Evolutionary conservation across 2,888 invertebrate genomes (phyloP).

Genomic region (Nymphalis polychloros): DNA sequence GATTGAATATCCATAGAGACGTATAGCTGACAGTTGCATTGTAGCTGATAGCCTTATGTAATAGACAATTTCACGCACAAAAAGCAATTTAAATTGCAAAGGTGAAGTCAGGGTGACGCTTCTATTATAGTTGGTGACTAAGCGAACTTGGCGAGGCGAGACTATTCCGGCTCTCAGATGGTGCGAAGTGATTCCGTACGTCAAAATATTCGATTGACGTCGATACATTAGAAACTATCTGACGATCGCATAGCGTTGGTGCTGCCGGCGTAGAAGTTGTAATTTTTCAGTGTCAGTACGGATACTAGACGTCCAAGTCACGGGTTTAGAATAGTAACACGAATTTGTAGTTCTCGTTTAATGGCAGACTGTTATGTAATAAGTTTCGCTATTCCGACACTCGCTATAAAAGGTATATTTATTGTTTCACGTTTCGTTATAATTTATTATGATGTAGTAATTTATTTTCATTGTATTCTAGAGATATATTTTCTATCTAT

Average conservation of each 20-base stretch:
- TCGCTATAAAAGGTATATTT: slow-evolving; percentile 12
- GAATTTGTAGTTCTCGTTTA: slow-evolving; percentile 28
- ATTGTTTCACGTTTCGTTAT: slow-evolving; percentile 5
- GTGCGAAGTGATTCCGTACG: slow-evolving; percentile 69
- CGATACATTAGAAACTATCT: slow-evolving; percentile 78
- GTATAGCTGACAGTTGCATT: slow-evolving; percentile 4
- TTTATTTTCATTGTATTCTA: not conserved
- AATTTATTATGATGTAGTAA: slow-evolving; percentile 2
- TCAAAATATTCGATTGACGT: slow-evolving; percentile 78
- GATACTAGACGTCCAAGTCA: slow-evolving; percentile 73
- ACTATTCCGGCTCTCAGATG: slow-evolving; percentile 53
- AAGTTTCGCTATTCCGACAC: slow-evolving; percentile 7
- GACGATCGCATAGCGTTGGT: slow-evolving; percentile 62
- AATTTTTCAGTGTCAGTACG: slow-evolving; percentile 78
- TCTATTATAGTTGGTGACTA: slow-evolving; percentile 65
- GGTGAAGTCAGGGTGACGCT: slow-evolving; percentile 52
- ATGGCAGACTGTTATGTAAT: slow-evolving; percentile 18
- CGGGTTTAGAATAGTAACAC: slow-evolving; percentile 68
- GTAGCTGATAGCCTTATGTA: slow-evolving; percentile 12
- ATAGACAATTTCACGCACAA: slow-evolving; percentile 25
- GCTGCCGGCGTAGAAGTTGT: slow-evolving; percentile 60
- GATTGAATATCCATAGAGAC: slow-evolving; percentile 5
- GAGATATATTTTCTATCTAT: too few species aligned
- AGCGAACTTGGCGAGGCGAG: slow-evolving; percentile 53
- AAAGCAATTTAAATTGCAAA: slow-evolving; percentile 57